Evolutionary conservation across 1,140 invertebrate species (phyloP).

Genomic region (Microplitis demolitor): DNA sequence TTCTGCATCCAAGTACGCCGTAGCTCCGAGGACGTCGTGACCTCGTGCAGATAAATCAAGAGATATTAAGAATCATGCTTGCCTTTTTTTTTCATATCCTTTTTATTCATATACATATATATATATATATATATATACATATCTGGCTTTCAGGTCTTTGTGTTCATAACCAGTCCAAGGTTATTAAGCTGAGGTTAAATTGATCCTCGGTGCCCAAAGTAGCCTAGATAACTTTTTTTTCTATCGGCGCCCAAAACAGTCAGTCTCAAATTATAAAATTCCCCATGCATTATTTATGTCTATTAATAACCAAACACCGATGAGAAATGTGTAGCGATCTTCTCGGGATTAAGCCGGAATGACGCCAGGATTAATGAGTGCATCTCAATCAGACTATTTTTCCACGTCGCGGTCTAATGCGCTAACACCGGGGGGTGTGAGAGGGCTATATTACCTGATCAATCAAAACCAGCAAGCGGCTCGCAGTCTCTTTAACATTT

Average conservation of each 20-base stretch:
- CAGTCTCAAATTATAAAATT: no score
- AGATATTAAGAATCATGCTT: constrained; percentile 56
- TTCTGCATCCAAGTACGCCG: constrained; percentile 41
- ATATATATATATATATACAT: not conserved
- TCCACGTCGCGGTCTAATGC: constrained; percentile 58
- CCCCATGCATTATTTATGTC: no score
- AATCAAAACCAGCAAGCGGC: constrained; percentile 53
- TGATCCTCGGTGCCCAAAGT: no score
- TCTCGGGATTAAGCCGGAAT: no score
- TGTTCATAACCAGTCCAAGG: no score
- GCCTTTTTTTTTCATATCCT: constrained; percentile 22
- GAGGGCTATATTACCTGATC: constrained; percentile 60
- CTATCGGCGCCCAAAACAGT: no score
- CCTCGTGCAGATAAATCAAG: constrained; percentile 60
- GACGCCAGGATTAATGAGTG: constrained; percentile 56
- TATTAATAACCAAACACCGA: no score
- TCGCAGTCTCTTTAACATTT: not conserved
- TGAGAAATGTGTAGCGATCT: no score
- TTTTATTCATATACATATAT: constrained; percentile 6
- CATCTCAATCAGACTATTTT: constrained; percentile 61
- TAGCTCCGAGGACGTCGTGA: constrained; percentile 46
- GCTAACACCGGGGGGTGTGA: constrained; percentile 55
- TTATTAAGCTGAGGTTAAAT: no score
- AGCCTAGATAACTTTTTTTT: no score
- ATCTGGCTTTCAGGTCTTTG: not conserved